These are phyloP conservation scores for Homarus gammarus DNA, from an alignment of 2,888 invertebrate genomes.

Conservation along the genomic window DNA sequence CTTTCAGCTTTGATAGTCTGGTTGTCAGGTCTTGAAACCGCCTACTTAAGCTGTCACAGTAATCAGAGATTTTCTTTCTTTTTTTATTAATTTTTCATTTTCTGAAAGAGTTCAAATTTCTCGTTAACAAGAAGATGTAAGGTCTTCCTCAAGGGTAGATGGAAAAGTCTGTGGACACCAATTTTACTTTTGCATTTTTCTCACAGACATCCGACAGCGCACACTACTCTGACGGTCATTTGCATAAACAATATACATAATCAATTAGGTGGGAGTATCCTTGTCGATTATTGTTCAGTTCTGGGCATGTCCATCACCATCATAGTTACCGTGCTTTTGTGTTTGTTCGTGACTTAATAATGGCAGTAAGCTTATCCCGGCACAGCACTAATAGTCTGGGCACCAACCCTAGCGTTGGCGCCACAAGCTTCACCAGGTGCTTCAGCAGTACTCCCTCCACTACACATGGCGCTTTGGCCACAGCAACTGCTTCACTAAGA, in stretches of 20 bases:
- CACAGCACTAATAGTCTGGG: neutral
- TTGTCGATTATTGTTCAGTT: slow-evolving; percentile 18
- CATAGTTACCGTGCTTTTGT: neutral
- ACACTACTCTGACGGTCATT: slow-evolving; percentile 23
- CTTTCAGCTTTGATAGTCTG: too few species aligned
- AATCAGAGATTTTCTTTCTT: neutral
- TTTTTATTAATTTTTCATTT: too few species aligned
- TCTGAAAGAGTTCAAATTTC: neutral
- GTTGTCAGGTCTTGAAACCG: neutral
- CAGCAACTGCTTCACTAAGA: slow-evolving; percentile 41
- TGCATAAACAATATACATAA: slow-evolving; percentile 44
- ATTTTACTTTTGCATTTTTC: neutral
- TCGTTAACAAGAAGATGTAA: neutral
- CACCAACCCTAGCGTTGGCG: neutral
- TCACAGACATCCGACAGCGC: slow-evolving; percentile 10
- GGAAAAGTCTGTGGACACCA: neutral
- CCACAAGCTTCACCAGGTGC: neutral
- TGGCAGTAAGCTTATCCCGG: neutral
- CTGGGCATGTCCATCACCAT: neutral
- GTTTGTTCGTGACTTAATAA: neutral
- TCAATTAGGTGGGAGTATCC: slow-evolving; percentile 51
- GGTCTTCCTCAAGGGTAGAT: neutral
- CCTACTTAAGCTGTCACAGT: neutral
- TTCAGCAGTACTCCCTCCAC: neutral
- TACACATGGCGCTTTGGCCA: slow-evolving; percentile 19